These are phyloP conservation scores for Callitettix versicolor DNA, from an alignment of 1,140 invertebrate species.

Conservation along the genomic window DNA sequence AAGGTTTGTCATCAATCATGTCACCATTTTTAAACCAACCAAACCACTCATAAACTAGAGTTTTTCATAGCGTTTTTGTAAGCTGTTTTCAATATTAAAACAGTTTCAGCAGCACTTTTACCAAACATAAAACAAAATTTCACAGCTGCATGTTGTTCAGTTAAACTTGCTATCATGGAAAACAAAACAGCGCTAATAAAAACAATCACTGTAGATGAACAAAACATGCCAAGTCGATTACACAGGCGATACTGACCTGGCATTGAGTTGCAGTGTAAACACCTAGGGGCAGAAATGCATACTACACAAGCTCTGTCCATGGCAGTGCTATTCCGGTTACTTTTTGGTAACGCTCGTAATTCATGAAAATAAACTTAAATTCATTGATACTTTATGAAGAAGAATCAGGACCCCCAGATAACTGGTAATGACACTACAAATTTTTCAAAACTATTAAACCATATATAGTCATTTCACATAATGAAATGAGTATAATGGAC, in stretches of 20 bases:
- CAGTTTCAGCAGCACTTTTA: constrained; percentile 1
- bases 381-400: background rate
- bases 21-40: constrained; percentile 22
- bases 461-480: too few relatives aligned
- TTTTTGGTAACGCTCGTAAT: background rate
- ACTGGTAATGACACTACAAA: too few relatives aligned
- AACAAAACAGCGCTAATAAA: background rate
- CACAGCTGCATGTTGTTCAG: constrained; percentile 10
- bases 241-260: too few relatives aligned
- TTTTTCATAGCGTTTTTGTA: constrained; percentile 19
- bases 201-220: too few relatives aligned
- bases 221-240: too few relatives aligned
- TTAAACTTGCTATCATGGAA: constrained; percentile 12
- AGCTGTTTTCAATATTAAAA: constrained; percentile 4
- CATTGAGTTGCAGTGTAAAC: too few relatives aligned
- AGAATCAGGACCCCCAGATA: too few relatives aligned
- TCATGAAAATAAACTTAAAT: background rate
- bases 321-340: too few relatives aligned
- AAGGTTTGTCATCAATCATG: constrained; percentile 21
- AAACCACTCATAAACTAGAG: constrained; percentile 20
- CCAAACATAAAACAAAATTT: constrained; percentile 13
- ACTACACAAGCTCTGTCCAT: too few relatives aligned
- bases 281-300: too few relatives aligned
- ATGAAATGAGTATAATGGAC: too few relatives aligned
- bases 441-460: too few relatives aligned